These are phyloP conservation scores for Nycteola revayana DNA, from an alignment of 2,888 invertebrate species.

Conservation along the genomic window DNA sequence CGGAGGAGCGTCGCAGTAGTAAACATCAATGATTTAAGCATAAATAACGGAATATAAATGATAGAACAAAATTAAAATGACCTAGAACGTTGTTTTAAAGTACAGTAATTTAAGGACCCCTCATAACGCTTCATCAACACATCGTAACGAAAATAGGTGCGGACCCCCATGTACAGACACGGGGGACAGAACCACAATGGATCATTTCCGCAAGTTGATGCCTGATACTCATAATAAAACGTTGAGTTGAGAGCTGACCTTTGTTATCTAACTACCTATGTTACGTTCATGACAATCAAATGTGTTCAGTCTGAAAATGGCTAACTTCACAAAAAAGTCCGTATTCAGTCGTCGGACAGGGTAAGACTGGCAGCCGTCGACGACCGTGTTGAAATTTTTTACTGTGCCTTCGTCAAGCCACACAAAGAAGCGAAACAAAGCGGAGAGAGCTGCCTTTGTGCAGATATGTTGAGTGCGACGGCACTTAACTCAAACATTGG, in stretches of 20 bases:
- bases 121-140: conserved; percentile 61
- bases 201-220: conserved; percentile 68
- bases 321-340: conserved; percentile 42
- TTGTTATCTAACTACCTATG: no score
- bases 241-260: no score
- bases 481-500: conserved; percentile 71
- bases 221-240: conserved; percentile 39
- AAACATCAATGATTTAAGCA: no score
- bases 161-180: conserved; percentile 56
- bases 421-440: conserved; percentile 79
- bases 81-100: conserved; percentile 24
- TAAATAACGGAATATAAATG: no score
- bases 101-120: conserved; percentile 47
- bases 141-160: conserved; percentile 56
- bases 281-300: no score
- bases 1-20: no score
- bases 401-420: conserved; percentile 61
- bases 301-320: conserved; percentile 18
- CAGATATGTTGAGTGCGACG: conserved; percentile 61
- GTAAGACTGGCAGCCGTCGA: conserved; percentile 36
- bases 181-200: conserved; percentile 61
- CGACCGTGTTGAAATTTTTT: conserved; percentile 58
- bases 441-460: conserved; percentile 75
- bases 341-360: conserved; percentile 38
- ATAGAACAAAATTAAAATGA: conserved; percentile 18